A percentile compares a stretch with the other conserved stretches of the same genome.
Evolutionary conservation across 2,797 vertebrate species (phyloP).

Genomic region (Pantherophis vulpinus): DNA sequence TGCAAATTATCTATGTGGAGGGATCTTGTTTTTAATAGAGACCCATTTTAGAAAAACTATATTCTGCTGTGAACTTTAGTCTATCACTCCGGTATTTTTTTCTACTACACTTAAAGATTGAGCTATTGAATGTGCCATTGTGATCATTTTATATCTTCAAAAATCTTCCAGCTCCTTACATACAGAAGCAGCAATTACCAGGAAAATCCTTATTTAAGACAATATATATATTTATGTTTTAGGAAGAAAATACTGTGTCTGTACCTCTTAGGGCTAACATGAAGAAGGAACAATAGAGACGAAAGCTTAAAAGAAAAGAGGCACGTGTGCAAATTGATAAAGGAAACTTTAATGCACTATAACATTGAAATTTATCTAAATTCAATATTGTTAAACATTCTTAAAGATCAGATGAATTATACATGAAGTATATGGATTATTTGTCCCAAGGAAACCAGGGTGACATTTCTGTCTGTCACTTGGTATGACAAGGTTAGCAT

Average conservation of each 20-base stretch:
- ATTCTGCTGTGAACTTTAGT: not conserved
- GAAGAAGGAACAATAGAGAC: conserved; percentile 47
- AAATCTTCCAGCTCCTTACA: conserved; percentile 23
- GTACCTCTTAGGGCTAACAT: conserved; percentile 43
- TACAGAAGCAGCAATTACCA: conserved; percentile 20
- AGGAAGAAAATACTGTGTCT: conserved; percentile 37
- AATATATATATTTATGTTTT: conserved; percentile 2
- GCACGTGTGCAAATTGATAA: conserved; percentile 66
- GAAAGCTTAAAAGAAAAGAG: conserved; percentile 64
- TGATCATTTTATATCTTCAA: not conserved
- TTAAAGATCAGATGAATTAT: conserved; percentile 82
- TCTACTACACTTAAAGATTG: not conserved
- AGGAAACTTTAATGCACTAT: conserved; percentile 62
- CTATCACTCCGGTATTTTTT: not conserved
- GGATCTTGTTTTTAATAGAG: not conserved
- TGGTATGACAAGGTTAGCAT: conserved; percentile 77
- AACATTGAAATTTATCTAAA: conserved; percentile 75
- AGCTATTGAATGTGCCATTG: not conserved
- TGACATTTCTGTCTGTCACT: conserved; percentile 81
- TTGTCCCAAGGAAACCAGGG: conserved; percentile 76
- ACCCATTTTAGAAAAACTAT: not conserved
- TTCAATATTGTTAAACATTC: conserved; percentile 78
- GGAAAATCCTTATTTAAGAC: not conserved
- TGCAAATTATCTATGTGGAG: not conserved
- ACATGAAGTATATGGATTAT: conserved; percentile 80